Conservation (phyloP, 2,113 vertebrate species). For the Chionomys nivalis region DNA sequence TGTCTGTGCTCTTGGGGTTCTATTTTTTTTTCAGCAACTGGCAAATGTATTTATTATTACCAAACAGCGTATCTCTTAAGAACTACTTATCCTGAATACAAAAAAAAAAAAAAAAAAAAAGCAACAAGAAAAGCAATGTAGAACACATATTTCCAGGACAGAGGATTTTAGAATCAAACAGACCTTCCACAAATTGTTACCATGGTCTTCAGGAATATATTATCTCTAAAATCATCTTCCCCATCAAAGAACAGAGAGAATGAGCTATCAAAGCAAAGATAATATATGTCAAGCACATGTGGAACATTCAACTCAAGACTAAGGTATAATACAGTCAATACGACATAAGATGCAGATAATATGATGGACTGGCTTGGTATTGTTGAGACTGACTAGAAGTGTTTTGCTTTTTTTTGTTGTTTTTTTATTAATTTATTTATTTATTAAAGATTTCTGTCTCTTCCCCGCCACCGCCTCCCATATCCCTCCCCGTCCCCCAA, state of each 20-base stretch:
- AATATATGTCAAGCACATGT: neutral
- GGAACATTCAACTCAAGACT: neutral
- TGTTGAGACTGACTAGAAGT: neutral
- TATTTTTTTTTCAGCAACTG: too few species aligned
- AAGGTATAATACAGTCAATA: neutral
- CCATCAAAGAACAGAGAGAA: neutral
- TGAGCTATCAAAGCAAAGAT: neutral
- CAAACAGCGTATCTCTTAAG: neutral
- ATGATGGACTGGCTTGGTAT: neutral
- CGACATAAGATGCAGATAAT: neutral
- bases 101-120: conserved; percentile 27
- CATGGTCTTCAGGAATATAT: neutral
- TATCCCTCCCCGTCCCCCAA: too few species aligned
- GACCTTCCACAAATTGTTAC: neutral
- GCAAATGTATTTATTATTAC: neutral
- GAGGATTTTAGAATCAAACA: neutral
- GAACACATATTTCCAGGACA: neutral
- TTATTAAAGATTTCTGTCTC: too few species aligned
- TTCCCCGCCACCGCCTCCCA: too few species aligned
- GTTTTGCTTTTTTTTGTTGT: neutral
- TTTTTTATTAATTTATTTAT: too few species aligned
- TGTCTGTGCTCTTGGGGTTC: too few species aligned
- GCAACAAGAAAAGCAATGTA: neutral
- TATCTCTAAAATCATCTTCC: conserved; percentile 2
- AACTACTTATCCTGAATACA: neutral